These are phyloP conservation scores for Promerops cafer DNA, from an alignment of 2,113 vertebrate genomes.

Conservation along the genomic window DNA sequence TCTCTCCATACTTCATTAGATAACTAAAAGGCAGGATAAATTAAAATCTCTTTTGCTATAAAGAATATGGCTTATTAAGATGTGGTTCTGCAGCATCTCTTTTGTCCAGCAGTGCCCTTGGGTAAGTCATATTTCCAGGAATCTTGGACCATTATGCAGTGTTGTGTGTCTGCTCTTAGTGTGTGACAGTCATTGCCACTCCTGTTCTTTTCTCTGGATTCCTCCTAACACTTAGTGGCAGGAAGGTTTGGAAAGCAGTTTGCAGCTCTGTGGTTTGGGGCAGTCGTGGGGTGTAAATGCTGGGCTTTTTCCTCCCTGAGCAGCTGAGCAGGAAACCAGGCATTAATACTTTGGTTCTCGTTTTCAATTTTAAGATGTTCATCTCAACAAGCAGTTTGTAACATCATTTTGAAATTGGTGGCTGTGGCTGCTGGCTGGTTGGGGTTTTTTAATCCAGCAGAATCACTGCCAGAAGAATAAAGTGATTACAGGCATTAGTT, in stretches of 20 bases:
- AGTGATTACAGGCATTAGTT: background rate
- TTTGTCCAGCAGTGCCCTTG: background rate
- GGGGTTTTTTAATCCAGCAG: background rate
- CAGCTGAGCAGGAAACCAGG: background rate
- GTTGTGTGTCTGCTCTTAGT: background rate
- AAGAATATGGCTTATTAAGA: background rate
- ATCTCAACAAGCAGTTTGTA: background rate
- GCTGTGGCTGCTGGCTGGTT: background rate
- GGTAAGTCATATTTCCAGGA: background rate
- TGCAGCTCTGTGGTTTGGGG: background rate
- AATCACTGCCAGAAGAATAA: background rate
- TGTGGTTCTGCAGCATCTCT: background rate
- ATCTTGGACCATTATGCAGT: background rate
- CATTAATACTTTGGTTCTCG: background rate
- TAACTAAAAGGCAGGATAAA: conserved; percentile 9
- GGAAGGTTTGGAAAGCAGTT: background rate
- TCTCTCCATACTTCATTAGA: conserved; percentile 5
- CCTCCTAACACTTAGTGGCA: background rate
- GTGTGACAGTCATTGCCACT: background rate
- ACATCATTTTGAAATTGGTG: background rate
- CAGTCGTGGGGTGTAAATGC: background rate
- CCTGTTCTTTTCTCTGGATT: background rate
- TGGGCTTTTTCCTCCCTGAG: background rate
- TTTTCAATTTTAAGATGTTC: background rate
- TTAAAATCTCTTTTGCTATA: background rate